Percentiles rank a stretch among this genome's conserved stretches.
Evolutionary conservation across 2,888 invertebrate genomes (phyloP).

Genomic region (Reticulitermes lucifugus): DNA sequence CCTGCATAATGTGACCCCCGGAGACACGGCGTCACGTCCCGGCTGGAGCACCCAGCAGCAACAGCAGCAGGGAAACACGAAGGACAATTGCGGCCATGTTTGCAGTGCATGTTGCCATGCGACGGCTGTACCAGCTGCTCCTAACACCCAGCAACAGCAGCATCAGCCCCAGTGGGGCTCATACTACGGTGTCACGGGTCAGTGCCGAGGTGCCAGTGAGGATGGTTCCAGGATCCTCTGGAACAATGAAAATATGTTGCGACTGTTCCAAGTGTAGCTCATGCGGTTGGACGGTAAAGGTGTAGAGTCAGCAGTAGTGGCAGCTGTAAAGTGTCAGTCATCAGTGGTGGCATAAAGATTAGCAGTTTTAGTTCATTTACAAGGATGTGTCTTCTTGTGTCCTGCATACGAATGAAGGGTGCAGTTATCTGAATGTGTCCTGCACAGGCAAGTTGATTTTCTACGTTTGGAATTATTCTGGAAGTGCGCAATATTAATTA

Average conservation of each 20-base stretch:
- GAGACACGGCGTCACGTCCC: constrained; percentile 54
- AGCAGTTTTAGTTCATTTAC: background rate
- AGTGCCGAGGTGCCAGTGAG: constrained; percentile 51
- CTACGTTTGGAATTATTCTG: background rate
- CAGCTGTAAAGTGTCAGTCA: background rate
- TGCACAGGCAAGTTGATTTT: background rate
- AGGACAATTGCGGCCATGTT: constrained; percentile 49
- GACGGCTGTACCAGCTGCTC: constrained; percentile 55
- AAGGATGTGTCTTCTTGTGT: background rate
- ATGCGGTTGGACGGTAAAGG: background rate
- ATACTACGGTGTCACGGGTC: constrained; percentile 41
- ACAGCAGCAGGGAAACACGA: constrained; percentile 51
- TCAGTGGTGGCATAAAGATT: background rate
- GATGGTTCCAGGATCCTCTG: constrained; percentile 55
- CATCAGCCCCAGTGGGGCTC: constrained; percentile 55
- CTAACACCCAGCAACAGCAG: constrained; percentile 57
- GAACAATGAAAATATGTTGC: constrained; percentile 56
- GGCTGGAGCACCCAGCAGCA: constrained; percentile 58
- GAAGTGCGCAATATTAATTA: background rate
- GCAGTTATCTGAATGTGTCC: too few species aligned
- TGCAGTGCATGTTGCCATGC: constrained; percentile 51
- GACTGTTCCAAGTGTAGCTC: constrained; percentile 56
- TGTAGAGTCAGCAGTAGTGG: background rate
- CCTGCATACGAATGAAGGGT: too few species aligned
- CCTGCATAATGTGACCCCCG: constrained; percentile 25